Evolutionary conservation across 2,888 invertebrate species (phyloP), one percentile per base, ranked within the genome.

Genomic region (Mechanitis messenoides): DNA sequence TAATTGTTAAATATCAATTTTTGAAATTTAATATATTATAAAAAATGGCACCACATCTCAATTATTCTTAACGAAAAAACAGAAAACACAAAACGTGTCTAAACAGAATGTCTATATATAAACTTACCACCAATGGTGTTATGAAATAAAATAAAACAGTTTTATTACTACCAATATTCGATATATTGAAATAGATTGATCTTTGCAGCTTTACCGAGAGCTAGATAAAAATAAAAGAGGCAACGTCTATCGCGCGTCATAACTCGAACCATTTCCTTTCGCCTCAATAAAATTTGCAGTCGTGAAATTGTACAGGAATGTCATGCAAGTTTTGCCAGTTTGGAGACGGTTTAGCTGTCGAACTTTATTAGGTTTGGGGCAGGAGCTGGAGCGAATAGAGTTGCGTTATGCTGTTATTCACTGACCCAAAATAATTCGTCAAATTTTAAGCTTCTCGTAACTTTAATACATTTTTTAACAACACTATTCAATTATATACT

Each of bases 331-430:
- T 71, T 69, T 70, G 70, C 67, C 68, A 71, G 69, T 71, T 72
- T 67, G 68, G 68, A 71, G 66, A 64, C 66, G 65, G 72, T 73
- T 75, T 72, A 70, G 72, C 71, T 72, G 75, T 73, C 72, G 74
- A 74, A 77, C 71, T 68, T 67, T 64, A 61, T 61, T 53, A 47
- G 66, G 63, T 47, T 58, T 56, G 60, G 61, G 61, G 42, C 2
- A 58, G 53, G 53, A 53, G 56, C 45, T 38, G 53, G 47, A 53
- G 33, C 31, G 45, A 33, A 12, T 31, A 28, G 42, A 55, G 61
- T 55, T 53, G 11, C 45, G 38, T 11, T 7, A 31, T 38, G 47
- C 47, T 45, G 42, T 45, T 50, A 11, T 42, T 54, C 45, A 33
- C 42, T 42, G 42, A 42, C 42, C 42, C 9, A 9, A 42, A 42